A percentile compares a stretch with the other conserved stretches of the same genome.
Evolutionary conservation across 2,113 vertebrate species (phyloP).

Genomic region (Delphinapterus leucas): DNA sequence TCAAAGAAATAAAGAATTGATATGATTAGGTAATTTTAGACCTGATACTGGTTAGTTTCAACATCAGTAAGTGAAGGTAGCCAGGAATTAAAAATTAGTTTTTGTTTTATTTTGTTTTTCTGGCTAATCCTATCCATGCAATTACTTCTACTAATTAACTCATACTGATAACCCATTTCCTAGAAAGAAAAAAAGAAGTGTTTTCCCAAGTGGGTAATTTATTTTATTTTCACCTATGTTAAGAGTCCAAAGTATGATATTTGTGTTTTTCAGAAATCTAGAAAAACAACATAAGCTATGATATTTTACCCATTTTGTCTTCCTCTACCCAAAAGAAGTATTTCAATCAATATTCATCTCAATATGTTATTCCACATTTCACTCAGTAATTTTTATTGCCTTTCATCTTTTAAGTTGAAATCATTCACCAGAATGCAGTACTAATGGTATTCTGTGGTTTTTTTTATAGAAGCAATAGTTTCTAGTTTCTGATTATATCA

Average conservation of each 20-base stretch:
- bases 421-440: neutral
- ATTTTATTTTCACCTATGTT: neutral
- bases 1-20: neutral
- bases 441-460: neutral
- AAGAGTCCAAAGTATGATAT: neutral
- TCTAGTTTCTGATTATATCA: conserved; percentile 11
- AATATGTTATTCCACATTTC: neutral
- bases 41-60: neutral
- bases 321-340: neutral
- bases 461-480: conserved; percentile 28
- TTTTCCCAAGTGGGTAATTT: neutral
- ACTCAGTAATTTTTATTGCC: neutral
- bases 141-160: neutral
- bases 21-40: neutral
- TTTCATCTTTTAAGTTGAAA: neutral
- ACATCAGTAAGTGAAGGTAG: neutral
- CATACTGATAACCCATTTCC: neutral
- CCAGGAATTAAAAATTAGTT: neutral
- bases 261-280: neutral
- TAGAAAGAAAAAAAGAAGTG: neutral
- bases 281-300: neutral
- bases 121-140: neutral
- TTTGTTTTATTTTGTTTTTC: conserved; percentile 9
- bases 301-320: neutral
- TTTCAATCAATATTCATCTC: neutral